These are phyloP conservation scores for Urophycis tenuis DNA, from an alignment of 2,797 vertebrate genomes.

Conservation along the genomic window DNA sequence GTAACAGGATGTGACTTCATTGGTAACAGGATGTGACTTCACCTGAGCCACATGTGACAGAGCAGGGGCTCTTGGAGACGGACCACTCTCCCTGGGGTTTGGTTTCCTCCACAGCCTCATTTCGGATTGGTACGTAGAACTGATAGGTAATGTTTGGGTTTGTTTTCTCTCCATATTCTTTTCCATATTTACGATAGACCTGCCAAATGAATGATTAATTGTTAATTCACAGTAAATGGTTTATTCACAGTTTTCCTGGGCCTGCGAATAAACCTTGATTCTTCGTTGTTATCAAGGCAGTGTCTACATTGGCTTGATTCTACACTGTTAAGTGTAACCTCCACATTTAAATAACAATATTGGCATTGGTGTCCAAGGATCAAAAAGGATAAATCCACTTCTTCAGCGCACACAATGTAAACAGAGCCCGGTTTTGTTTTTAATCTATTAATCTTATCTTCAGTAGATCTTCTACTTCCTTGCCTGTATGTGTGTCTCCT, in stretches of 20 bases:
- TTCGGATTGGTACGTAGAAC: slow-evolving; percentile 65
- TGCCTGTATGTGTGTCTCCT: slow-evolving; percentile 83
- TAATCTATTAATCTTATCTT: neutral
- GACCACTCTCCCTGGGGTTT: slow-evolving; percentile 65
- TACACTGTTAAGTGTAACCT: too few relatives aligned
- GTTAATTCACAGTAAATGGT: neutral
- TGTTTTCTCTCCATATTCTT: slow-evolving; percentile 80
- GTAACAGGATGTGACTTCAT: slow-evolving; percentile 54
- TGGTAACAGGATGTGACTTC: slow-evolving; percentile 46
- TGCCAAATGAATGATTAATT: slow-evolving; percentile 43
- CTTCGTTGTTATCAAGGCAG: too few relatives aligned
- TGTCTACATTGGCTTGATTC: neutral
- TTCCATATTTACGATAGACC: slow-evolving; percentile 86
- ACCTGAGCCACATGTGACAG: slow-evolving; percentile 89
- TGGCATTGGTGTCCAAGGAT: neutral
- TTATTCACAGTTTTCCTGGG: neutral
- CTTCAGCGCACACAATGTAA: neutral
- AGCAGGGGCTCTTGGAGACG: slow-evolving; percentile 68
- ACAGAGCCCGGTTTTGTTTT: neutral
- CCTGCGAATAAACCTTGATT: neutral
- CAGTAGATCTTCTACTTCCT: neutral
- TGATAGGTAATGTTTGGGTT: slow-evolving; percentile 84
- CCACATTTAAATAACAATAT: neutral
- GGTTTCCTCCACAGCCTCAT: slow-evolving; percentile 32
- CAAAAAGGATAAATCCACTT: neutral